Conservation (phyloP, 2,888 invertebrate genomes). For the Flabesymbios commensalis region DNA sequence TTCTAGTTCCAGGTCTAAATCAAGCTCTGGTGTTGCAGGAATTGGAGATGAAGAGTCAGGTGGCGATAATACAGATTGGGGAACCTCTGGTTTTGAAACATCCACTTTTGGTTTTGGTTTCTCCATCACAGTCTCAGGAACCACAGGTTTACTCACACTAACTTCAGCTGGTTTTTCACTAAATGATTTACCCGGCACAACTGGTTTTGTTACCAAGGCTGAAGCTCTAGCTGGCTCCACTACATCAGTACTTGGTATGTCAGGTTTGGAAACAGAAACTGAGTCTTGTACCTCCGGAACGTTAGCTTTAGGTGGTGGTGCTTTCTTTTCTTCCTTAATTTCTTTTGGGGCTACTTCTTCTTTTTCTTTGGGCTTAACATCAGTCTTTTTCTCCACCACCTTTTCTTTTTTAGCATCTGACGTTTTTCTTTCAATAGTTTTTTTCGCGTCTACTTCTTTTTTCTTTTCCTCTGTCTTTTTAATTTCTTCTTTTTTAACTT, state of each 20-base stretch:
- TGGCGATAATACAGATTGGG: no score
- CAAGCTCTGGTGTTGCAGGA: no score
- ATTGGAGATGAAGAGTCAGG: no score
- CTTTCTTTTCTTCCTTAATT: not conserved
- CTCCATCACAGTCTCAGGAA: no score
- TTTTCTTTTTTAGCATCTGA: not conserved
- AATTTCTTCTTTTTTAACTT: not conserved
- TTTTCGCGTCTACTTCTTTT: not conserved
- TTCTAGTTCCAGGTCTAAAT: conserved; percentile 2
- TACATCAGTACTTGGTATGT: no score
- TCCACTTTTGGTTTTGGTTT: no score
- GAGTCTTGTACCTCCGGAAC: not conserved
- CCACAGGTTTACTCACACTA: no score
- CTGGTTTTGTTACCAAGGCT: no score
- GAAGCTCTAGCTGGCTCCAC: no score
- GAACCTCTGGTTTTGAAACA: no score
- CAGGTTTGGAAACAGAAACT: not conserved
- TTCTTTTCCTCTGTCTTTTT: not conserved
- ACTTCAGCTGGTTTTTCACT: no score
- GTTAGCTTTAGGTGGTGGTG: not conserved
- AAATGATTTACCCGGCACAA: no score
- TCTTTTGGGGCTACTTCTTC: not conserved
- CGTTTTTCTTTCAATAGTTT: not conserved
- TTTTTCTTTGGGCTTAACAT: not conserved
- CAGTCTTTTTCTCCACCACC: not conserved